These are phyloP conservation scores for Pterocles gutturalis DNA, from an alignment of 2,113 vertebrate genomes.

Conservation along the genomic window DNA sequence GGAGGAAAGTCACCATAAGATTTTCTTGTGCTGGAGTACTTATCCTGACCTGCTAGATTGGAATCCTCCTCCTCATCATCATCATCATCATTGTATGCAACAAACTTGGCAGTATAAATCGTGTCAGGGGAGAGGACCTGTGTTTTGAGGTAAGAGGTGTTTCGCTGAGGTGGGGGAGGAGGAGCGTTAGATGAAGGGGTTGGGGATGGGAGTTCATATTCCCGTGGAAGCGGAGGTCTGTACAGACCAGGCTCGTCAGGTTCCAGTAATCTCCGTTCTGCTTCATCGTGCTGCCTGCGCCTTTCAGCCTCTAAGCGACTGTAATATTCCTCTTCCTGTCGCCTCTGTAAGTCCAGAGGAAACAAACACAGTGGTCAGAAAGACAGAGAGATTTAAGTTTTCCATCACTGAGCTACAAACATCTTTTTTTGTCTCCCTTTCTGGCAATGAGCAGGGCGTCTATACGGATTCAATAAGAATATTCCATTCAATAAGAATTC, in stretches of 20 bases:
- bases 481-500: no score
- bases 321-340: slow-evolving; percentile 99
- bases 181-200: slow-evolving; percentile 83
- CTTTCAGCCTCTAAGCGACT: slow-evolving; percentile 94
- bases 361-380: slow-evolving; percentile 57
- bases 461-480: background rate
- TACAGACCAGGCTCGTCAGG: slow-evolving; percentile 96
- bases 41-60: slow-evolving; percentile 94
- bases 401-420: background rate
- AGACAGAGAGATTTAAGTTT: background rate
- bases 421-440: background rate
- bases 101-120: slow-evolving; percentile 98
- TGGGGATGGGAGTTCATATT: slow-evolving; percentile 88
- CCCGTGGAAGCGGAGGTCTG: slow-evolving; percentile 94
- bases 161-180: slow-evolving; percentile 96
- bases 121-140: slow-evolving; percentile 96
- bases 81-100: slow-evolving; percentile 92
- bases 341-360: slow-evolving; percentile 85
- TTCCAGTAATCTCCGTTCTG: slow-evolving; percentile 91
- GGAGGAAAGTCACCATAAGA: slow-evolving; percentile 91
- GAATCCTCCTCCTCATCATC: slow-evolving; percentile 83
- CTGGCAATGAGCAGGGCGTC: background rate
- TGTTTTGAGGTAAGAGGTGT: slow-evolving; percentile 98
- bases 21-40: slow-evolving; percentile 88
- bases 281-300: slow-evolving; percentile 95